Conservation (phyloP, 2,113 vertebrate species). For the Odocoileus hemionus region DNA sequence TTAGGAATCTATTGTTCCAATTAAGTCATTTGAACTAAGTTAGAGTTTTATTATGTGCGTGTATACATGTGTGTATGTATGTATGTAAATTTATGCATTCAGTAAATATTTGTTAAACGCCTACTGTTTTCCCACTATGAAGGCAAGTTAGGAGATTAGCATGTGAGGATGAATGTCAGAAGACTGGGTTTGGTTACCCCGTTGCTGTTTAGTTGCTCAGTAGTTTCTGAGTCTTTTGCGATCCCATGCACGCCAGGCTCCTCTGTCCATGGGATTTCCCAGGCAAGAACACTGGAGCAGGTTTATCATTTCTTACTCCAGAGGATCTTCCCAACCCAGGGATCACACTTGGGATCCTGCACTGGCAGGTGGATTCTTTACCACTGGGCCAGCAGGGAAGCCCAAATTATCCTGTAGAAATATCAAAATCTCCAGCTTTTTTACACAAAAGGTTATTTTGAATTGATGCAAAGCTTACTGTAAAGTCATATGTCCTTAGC, state of each 20-base stretch:
- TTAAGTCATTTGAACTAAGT: background rate
- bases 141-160: background rate
- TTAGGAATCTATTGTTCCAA: background rate
- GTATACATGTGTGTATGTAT: background rate
- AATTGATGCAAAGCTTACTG: background rate
- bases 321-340: background rate
- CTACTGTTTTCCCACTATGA: background rate
- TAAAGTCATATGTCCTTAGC: background rate
- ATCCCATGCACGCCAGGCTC: accelerated
- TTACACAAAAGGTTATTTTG: background rate
- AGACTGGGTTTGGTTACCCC: accelerated
- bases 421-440: background rate
- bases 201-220: accelerated
- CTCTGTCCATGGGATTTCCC: background rate
- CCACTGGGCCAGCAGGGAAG: background rate
- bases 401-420: background rate
- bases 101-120: background rate
- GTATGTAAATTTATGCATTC: background rate
- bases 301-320: background rate
- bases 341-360: background rate
- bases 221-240: background rate
- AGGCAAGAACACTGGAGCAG: background rate
- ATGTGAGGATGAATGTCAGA: background rate
- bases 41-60: background rate
- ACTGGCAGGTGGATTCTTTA: background rate